These are phyloP conservation scores for Tragelaphus scriptus DNA, from an alignment of 2,113 vertebrate species.

Conservation along the genomic window DNA sequence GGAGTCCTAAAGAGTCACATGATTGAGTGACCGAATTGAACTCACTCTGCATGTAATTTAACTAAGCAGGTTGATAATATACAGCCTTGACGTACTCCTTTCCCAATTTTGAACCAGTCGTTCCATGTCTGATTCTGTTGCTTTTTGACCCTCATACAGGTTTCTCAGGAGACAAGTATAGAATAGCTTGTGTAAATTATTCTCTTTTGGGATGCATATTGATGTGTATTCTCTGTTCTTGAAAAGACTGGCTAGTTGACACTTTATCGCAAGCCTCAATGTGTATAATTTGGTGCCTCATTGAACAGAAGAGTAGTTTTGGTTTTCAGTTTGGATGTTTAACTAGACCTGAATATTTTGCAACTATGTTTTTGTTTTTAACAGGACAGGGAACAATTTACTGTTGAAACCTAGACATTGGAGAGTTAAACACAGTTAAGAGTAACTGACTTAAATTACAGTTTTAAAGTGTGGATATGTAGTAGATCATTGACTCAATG, in stretches of 20 bases:
- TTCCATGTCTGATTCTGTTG: not conserved
- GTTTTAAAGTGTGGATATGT: not conserved
- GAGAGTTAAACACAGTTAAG: not conserved
- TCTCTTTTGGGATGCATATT: not conserved
- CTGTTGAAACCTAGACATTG: not conserved
- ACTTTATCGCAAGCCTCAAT: not conserved
- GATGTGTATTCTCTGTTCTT: not conserved
- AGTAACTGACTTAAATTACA: not conserved
- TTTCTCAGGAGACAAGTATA: not conserved
- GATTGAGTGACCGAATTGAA: not conserved
- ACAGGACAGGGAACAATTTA: not conserved
- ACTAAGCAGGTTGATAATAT: not conserved
- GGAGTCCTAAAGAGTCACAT: not conserved
- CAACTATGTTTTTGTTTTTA: not conserved
- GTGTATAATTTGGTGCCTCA: not conserved
- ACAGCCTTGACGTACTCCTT: not conserved
- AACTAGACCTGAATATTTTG: not conserved
- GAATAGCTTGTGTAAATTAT: not conserved
- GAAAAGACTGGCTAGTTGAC: not conserved
- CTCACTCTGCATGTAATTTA: not conserved
- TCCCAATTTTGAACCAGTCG: not conserved
- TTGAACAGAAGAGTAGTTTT: not conserved
- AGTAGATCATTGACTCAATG: not conserved
- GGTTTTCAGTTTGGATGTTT: not conserved
- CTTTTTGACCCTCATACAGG: not conserved